A percentile compares a stretch with the other conserved stretches of the same genome.
Evolutionary conservation across 2,797 vertebrate species (phyloP).

Genomic region (Notolabrus celidotus): DNA sequence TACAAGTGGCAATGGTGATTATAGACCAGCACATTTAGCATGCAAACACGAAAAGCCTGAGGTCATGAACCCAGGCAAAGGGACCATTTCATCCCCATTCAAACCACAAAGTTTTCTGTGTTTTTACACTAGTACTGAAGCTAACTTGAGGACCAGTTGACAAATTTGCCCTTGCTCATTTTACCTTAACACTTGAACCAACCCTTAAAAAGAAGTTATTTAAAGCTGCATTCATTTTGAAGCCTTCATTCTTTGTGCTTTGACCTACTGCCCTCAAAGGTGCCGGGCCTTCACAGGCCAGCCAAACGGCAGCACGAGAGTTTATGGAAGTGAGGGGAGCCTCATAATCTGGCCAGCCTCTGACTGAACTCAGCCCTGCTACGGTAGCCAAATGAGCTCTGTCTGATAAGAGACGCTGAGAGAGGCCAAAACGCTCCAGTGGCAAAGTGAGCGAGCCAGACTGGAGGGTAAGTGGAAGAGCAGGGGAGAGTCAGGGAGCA

Average conservation of each 20-base stretch:
- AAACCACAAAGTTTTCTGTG: slow-evolving; percentile 22
- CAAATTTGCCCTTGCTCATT: slow-evolving; percentile 23
- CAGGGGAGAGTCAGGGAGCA: slow-evolving; percentile 48
- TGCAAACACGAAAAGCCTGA: slow-evolving; percentile 33
- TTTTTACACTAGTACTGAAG: slow-evolving; percentile 34
- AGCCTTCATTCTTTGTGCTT: slow-evolving; percentile 18
- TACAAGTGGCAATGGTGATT: slow-evolving; percentile 56
- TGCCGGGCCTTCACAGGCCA: slow-evolving; percentile 27
- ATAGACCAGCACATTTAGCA: slow-evolving; percentile 55
- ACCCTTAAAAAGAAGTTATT: slow-evolving; percentile 11
- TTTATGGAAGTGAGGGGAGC: slow-evolving; percentile 40
- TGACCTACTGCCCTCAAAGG: slow-evolving; percentile 46
- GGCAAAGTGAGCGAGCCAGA: slow-evolving; percentile 32
- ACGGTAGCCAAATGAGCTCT: slow-evolving; percentile 70
- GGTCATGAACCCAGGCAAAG: slow-evolving; percentile 24
- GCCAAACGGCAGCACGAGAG: slow-evolving; percentile 50
- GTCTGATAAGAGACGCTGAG: slow-evolving; percentile 65
- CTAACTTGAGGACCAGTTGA: slow-evolving; percentile 24
- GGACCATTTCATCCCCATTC: slow-evolving; percentile 22
- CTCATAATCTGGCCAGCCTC: slow-evolving; percentile 53
- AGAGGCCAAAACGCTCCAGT: slow-evolving; percentile 58
- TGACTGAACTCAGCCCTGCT: slow-evolving; percentile 60
- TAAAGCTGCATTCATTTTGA: slow-evolving; percentile 29
- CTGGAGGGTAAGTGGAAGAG: slow-evolving; percentile 53
- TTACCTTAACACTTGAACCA: slow-evolving; percentile 24